Conservation (phyloP, 2,888 invertebrate species). For the Melanostoma scalare region DNA sequence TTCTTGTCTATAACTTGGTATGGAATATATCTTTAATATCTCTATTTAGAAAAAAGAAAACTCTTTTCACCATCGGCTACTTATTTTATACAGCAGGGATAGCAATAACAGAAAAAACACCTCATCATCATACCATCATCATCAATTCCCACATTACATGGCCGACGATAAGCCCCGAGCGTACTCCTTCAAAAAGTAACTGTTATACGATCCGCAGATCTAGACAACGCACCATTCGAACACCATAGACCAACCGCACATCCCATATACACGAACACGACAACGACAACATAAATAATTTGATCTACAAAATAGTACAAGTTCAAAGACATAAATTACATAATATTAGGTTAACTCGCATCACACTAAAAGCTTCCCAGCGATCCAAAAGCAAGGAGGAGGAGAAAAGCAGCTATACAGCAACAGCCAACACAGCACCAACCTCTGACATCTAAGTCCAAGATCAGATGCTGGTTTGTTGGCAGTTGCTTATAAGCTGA, state of each 20-base stretch:
- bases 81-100: conserved; percentile 1
- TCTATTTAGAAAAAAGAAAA: conserved; percentile 34
- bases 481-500: conserved; percentile 15
- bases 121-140: conserved; percentile 65
- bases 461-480: conserved; percentile 68
- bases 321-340: conserved; percentile 73
- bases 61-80: conserved; percentile 20
- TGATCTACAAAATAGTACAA: conserved; percentile 73
- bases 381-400: conserved; percentile 45
- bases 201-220: conserved; percentile 59
- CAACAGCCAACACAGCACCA: conserved; percentile 54
- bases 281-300: conserved; percentile 72
- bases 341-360: conserved; percentile 73
- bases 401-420: conserved; percentile 29
- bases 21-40: conserved; percentile 53
- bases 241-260: conserved; percentile 50
- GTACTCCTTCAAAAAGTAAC: conserved; percentile 29
- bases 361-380: conserved; percentile 72
- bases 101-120: conserved; percentile 23
- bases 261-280: conserved; percentile 57
- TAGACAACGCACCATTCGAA: conserved; percentile 49
- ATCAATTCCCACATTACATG: conserved; percentile 67
- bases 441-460: conserved; percentile 62
- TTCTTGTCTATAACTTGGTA: conserved; percentile 24
- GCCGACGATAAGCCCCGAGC: conserved; percentile 12